These are phyloP conservation scores for Zaprionus capensis DNA, from an alignment of 1,140 invertebrate genomes.

Conservation along the genomic window DNA sequence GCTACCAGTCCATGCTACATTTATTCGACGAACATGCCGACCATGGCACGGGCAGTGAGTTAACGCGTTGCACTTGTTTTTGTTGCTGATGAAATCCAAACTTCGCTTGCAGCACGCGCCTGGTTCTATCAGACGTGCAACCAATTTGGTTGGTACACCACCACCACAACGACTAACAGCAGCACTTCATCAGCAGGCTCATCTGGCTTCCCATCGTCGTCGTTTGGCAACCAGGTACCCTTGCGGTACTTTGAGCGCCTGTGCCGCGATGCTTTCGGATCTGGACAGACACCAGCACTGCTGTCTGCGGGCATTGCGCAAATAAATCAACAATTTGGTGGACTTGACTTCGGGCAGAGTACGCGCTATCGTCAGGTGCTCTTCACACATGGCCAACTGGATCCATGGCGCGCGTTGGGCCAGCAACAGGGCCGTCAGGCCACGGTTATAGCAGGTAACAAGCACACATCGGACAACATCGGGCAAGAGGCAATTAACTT, in stretches of 20 bases:
- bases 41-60: slow-evolving; percentile 57
- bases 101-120: slow-evolving; percentile 82
- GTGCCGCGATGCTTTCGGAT: slow-evolving; percentile 88
- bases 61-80: not conserved
- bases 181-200: slow-evolving; percentile 46
- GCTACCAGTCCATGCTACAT: slow-evolving; percentile 64
- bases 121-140: slow-evolving; percentile 91
- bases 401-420: slow-evolving; percentile 86
- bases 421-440: slow-evolving; percentile 63
- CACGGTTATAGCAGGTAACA: slow-evolving; percentile 60
- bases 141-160: slow-evolving; percentile 89
- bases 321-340: slow-evolving; percentile 87
- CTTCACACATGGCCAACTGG: slow-evolving; percentile 87
- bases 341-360: slow-evolving; percentile 83
- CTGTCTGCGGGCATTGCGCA: slow-evolving; percentile 84
- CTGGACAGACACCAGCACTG: slow-evolving; percentile 75
- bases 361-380: slow-evolving; percentile 84
- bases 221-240: slow-evolving; percentile 87
- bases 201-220: slow-evolving; percentile 71
- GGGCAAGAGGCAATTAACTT: slow-evolving; percentile 31
- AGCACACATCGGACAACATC: not conserved
- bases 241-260: slow-evolving; percentile 86
- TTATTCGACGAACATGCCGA: slow-evolving; percentile 51
- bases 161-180: slow-evolving; percentile 75
- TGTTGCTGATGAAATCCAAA: slow-evolving; percentile 18